A percentile compares a stretch with the other conserved stretches of the same genome.
These are phyloP conservation scores for Bothrops alternatus DNA, from an alignment of 2,797 vertebrate species.

Conservation along the genomic window DNA sequence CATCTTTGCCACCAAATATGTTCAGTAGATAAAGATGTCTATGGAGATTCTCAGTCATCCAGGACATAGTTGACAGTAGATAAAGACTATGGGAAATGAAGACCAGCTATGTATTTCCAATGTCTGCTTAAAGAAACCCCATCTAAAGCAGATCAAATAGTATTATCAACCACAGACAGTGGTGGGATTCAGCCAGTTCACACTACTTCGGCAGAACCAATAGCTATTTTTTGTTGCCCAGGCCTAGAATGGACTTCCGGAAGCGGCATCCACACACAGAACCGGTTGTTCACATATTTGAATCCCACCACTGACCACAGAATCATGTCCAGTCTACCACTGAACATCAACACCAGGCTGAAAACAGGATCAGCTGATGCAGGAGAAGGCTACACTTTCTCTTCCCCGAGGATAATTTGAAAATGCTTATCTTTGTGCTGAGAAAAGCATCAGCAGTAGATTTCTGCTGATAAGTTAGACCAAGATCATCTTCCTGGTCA, in stretches of 20 bases:
- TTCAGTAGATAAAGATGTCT: background rate
- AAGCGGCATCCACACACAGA: too few species aligned
- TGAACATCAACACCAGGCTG: background rate
- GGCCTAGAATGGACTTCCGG: too few species aligned
- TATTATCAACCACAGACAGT: background rate
- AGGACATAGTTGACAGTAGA: too few species aligned
- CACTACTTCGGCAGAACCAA: too few species aligned
- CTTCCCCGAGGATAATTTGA: background rate
- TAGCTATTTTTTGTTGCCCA: too few species aligned
- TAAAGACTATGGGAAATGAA: background rate
- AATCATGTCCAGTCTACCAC: background rate
- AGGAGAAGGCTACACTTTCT: background rate
- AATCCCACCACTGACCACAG: background rate
- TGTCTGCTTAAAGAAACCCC: background rate
- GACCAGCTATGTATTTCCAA: background rate
- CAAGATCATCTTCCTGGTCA: background rate
- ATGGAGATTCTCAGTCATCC: too few species aligned
- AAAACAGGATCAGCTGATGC: background rate
- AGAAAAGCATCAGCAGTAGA: background rate
- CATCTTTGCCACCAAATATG: background rate
- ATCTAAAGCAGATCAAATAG: background rate
- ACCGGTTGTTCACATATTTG: too few species aligned
- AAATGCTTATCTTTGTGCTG: background rate
- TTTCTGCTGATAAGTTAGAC: background rate
- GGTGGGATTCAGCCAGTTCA: too few species aligned